Evolutionary conservation across 2,113 vertebrate genomes (phyloP), one percentile per base, ranked within the genome.

Genomic region (Albula glossodonta): DNA sequence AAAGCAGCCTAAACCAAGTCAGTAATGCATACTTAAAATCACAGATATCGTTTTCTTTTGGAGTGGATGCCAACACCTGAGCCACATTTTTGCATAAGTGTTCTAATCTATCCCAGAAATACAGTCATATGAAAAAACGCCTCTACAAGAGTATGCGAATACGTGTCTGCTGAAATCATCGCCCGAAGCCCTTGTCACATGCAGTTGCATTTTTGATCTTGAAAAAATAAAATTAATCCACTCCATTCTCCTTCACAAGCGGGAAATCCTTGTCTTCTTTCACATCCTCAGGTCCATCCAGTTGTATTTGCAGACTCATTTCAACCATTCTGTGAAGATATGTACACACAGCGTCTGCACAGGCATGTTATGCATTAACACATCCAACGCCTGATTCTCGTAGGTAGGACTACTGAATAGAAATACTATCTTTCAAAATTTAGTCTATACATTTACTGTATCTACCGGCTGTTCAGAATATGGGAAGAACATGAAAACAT

Each of bases 261-360:
- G 48, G n/a, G 19, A 50, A 49, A 52, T 52, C 52, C 50, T 78
- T 49, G 56, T 25, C 52, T 78, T 60, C 41, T 9, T 56, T 78
- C 53, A 51, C 79, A 81, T 52, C 85, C 50, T 81, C 78, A 48
- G 53, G 80, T 19, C 12, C 50, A 70, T 82, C 70, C 52, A 13
- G 51, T 15, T 48, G 66, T 48, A 7, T 56, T 78, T 25, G 80
- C 85, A 49, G 85, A 31, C 70, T 78, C 66, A 51, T 66, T 41
- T 10, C 85, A 51, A n/a, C n/a, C 85, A 51, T 70, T 17, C 56
- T 31, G 51, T 78, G 85, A 82, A 51, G 49, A 83, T 81, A 86
- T 77, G 52, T 82, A 81, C 52, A 83, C 60, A 25, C 51, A n/a
- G 31, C 52, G 81, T 31, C 85, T 22, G 81, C 57, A 9, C 4